These are phyloP conservation scores for Periparus ater DNA, from an alignment of 2,797 vertebrate genomes.

Conservation along the genomic window DNA sequence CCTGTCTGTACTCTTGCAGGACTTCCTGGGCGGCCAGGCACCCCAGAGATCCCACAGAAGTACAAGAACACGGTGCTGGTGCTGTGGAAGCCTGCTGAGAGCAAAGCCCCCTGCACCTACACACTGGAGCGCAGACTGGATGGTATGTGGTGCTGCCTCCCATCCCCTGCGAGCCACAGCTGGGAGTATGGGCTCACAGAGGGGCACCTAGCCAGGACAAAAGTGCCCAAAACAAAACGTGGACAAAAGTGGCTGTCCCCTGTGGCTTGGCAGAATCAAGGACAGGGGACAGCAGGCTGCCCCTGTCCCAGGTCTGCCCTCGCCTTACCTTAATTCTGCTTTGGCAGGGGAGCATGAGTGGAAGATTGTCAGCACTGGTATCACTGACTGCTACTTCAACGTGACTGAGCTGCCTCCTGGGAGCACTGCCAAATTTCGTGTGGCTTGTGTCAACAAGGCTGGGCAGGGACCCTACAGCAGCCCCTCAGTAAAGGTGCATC, in stretches of 20 bases:
- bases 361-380: constrained; percentile 87
- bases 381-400: constrained; percentile 94
- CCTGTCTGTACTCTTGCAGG: constrained; percentile 70
- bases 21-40: constrained; percentile 88
- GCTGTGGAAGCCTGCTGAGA: constrained; percentile 93
- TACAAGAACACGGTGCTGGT: constrained; percentile 94
- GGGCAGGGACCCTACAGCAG: constrained; percentile 95
- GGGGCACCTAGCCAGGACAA: neutral
- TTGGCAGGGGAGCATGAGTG: constrained; percentile 87
- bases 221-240: neutral
- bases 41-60: constrained; percentile 93
- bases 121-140: constrained; percentile 87
- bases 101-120: constrained; percentile 91
- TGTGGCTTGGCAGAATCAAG: neutral
- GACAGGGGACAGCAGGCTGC: neutral
- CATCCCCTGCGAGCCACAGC: accelerated
- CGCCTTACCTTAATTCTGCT: neutral
- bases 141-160: constrained; percentile 75
- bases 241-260: neutral
- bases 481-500: constrained; percentile 81
- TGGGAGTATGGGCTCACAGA: neutral
- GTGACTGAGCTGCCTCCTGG: constrained; percentile 85
- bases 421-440: constrained; percentile 86
- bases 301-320: neutral
- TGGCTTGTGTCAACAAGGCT: constrained; percentile 94